Base-by-base conservation (phyloP, 2,797 vertebrate genomes). In the Sebastes vulpes region DNA sequence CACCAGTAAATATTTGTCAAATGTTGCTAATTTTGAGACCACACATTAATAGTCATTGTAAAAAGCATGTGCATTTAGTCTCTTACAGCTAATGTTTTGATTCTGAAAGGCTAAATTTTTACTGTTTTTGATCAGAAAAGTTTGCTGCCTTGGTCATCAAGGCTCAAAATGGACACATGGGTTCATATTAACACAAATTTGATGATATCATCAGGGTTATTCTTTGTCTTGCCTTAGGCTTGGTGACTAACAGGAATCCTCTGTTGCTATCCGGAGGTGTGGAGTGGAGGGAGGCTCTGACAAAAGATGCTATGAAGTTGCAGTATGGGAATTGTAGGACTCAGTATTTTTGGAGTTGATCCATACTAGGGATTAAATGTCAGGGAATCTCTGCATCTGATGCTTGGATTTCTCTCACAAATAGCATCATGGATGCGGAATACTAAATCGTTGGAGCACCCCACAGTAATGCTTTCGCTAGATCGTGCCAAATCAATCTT, bases 401-500 rank as follows among this genome's bases (percentile, higher is more conserved):
- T 26, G 59, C 23, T 64, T 42, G n/a, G 20, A 28, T 68, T 50
- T 52, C 14, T 31, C 32, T 57, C 56, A 38, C 16, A 25, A 25
- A 20, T 53, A 58, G 14, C 54, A 50, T 78, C 48, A 25, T 29
- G n/a, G 5, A 75, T 52, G 57, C 11, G 1, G 11, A 46, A 29
- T 11, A 31, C 18, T 63, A 58, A 68, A 48, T 54, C 2, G 0
- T 20, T 5, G 25, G 11, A 65, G 56, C 6, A 10, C 2, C 29
- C 28, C 18, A 16, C 1, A 1, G 9, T 26, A 28, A 56, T 10
- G 14, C 16, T 28, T 35, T 29, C 16, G 57, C 11, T 42, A 42
- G 12, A 53, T 65, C 10, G 8, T 35, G 35, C 50, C 23, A 50
- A 50, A 77, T 79, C 53, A 77, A 58, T 65, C 59, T 63, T 18